phyloP scores from a whole-genome alignment of 2,888 invertebrate genomes.

The Acrobasis repandana region DNA sequence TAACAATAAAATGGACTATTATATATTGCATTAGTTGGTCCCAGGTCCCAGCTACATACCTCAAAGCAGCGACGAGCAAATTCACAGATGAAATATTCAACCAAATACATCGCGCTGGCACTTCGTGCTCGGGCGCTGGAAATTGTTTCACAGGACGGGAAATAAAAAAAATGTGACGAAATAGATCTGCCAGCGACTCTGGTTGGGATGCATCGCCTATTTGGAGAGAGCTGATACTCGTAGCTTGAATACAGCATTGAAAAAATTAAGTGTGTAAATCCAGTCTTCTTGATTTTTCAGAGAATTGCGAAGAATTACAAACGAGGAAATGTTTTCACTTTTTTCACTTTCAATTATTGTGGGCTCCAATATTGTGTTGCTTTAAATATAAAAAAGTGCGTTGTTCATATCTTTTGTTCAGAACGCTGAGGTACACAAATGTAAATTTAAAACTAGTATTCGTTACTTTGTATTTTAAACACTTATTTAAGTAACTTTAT shows the following conservation, averaged over 20 bases:
- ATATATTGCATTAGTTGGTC: neutral
- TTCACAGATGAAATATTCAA: constrained; percentile 69
- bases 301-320: neutral
- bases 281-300: neutral
- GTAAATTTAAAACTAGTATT: too few relatives aligned
- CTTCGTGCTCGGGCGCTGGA: constrained; percentile 29
- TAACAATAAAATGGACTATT: neutral
- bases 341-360: too few relatives aligned
- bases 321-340: too few relatives aligned
- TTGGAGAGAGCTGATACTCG: constrained; percentile 9
- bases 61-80: constrained; percentile 39
- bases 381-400: too few relatives aligned
- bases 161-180: constrained; percentile 13
- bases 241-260: neutral
- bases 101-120: constrained; percentile 54
- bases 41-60: constrained; percentile 44
- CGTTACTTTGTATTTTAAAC: too few relatives aligned
- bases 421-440: too few relatives aligned
- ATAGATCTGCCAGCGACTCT: constrained; percentile 2
- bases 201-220: constrained; percentile 12
- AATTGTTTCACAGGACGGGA: constrained; percentile 18
- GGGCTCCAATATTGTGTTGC: too few relatives aligned
- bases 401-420: too few relatives aligned
- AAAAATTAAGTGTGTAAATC: neutral
- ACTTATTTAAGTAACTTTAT: too few relatives aligned